Percentiles rank a stretch among this genome's conserved stretches.
Conservation (phyloP, 2,113 vertebrate species). For the Crypturellus undulatus region DNA sequence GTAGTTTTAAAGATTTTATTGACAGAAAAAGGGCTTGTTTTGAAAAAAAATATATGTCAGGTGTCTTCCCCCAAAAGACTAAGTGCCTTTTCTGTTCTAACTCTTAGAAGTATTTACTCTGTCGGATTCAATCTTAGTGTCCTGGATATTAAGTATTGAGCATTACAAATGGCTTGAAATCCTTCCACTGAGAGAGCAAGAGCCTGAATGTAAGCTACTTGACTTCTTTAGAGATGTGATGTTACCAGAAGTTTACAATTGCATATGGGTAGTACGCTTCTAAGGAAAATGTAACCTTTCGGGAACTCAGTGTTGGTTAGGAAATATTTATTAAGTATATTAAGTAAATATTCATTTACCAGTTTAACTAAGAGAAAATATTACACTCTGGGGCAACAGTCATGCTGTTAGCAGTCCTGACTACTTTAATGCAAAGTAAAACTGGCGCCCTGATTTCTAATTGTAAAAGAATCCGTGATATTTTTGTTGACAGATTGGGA, state of each 20-base stretch:
- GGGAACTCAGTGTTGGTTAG: conserved; percentile 57
- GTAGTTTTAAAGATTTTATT: conserved; percentile 29
- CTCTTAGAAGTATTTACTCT: conserved; percentile 69
- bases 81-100: conserved; percentile 74
- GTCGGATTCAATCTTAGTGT: conserved; percentile 54
- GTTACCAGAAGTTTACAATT: conserved; percentile 23
- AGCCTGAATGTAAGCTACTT: conserved; percentile 56
- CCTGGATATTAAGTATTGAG: conserved; percentile 4
- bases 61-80: conserved; percentile 71
- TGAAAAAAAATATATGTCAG: conserved; percentile 56
- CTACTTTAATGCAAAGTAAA: conserved; percentile 31
- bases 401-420: conserved; percentile 67
- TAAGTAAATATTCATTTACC: conserved; percentile 72
- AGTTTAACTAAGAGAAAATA: conserved; percentile 40
- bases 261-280: conserved; percentile 48
- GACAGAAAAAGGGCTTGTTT: conserved; percentile 70
- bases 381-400: conserved; percentile 14
- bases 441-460: conserved; percentile 21
- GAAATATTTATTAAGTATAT: conserved; percentile 69
- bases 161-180: conserved; percentile 51
- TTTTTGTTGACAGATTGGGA: conserved; percentile 38
- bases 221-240: conserved; percentile 40
- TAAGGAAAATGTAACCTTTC: conserved; percentile 69
- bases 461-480: not conserved
- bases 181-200: conserved; percentile 22